Evolutionary conservation across 2,797 vertebrate genomes (phyloP).

Genomic region (Onychomys leucogaster): DNA sequence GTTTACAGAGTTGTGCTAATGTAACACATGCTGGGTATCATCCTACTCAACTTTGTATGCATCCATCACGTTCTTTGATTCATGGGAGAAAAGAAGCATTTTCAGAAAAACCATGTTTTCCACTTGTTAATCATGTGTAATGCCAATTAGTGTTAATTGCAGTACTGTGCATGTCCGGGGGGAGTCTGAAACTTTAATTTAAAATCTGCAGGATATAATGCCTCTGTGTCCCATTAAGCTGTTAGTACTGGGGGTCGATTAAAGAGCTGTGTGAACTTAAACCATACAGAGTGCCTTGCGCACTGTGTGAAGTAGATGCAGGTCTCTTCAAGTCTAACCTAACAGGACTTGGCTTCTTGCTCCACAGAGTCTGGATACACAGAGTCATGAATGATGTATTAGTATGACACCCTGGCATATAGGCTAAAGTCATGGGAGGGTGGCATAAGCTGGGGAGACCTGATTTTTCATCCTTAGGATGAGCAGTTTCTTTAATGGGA

Average conservation of each 20-base stretch:
- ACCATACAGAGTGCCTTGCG: fast-evolving
- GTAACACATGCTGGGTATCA: not conserved
- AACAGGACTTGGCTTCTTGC: not conserved
- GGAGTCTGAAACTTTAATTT: constrained; percentile 69
- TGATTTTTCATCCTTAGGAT: not conserved
- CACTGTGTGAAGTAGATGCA: not conserved
- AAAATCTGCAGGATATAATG: constrained; percentile 56
- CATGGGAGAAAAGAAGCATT: constrained; percentile 37
- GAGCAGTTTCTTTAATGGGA: constrained; percentile 39
- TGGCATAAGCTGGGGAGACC: not conserved
- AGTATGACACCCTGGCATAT: not conserved
- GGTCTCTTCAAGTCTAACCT: not conserved
- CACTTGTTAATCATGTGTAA: constrained; percentile 46
- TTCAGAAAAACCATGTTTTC: constrained; percentile 53
- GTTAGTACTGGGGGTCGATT: constrained; percentile 6
- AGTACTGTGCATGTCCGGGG: constrained; percentile 27
- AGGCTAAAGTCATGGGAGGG: not conserved
- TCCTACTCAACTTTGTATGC: not conserved
- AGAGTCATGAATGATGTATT: not conserved
- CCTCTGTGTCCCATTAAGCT: constrained; percentile 12
- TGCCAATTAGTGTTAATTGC: constrained; percentile 67
- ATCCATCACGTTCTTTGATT: not conserved
- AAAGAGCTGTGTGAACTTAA: constrained; percentile 64
- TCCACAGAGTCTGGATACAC: constrained; percentile 8
- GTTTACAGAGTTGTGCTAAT: not conserved